Evolutionary conservation across 2,113 vertebrate species (phyloP).

Genomic region (Coptodon rendalli): DNA sequence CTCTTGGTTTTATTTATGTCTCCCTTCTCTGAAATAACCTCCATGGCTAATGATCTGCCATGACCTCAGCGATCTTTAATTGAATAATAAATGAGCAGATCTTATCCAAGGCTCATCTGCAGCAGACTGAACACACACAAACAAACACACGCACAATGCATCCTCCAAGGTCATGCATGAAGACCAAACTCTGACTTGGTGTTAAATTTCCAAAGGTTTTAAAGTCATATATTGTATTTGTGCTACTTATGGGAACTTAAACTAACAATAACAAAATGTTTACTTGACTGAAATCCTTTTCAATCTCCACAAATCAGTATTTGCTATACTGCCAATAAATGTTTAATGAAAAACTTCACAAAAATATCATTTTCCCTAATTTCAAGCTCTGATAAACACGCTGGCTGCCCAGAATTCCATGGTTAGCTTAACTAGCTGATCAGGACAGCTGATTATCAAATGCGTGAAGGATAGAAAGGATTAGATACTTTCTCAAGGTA

Average conservation of each 20-base stretch:
- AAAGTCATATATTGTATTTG: neutral
- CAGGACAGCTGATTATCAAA: neutral
- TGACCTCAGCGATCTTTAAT: conserved; percentile 55
- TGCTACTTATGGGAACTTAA: neutral
- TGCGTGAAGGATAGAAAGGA: neutral
- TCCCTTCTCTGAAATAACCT: conserved; percentile 53
- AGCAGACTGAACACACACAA: neutral
- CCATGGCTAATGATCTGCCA: conserved; percentile 48
- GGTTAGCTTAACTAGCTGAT: neutral
- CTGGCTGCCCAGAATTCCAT: neutral
- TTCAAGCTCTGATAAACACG: fast-evolving
- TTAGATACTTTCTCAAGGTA: neutral
- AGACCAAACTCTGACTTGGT: neutral
- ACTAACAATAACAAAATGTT: neutral
- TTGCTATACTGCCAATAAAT: neutral
- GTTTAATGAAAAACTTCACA: neutral
- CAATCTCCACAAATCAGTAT: neutral
- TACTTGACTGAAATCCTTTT: neutral
- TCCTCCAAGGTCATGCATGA: conserved; percentile 29
- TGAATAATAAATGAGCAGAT: conserved; percentile 69
- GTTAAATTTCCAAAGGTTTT: neutral
- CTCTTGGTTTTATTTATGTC: neutral
- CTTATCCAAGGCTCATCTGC: conserved; percentile 44
- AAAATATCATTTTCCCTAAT: fast-evolving
- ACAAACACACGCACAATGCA: neutral